Base-by-base conservation (phyloP, 2,113 vertebrate species). In the Setophaga coronata region DNA sequence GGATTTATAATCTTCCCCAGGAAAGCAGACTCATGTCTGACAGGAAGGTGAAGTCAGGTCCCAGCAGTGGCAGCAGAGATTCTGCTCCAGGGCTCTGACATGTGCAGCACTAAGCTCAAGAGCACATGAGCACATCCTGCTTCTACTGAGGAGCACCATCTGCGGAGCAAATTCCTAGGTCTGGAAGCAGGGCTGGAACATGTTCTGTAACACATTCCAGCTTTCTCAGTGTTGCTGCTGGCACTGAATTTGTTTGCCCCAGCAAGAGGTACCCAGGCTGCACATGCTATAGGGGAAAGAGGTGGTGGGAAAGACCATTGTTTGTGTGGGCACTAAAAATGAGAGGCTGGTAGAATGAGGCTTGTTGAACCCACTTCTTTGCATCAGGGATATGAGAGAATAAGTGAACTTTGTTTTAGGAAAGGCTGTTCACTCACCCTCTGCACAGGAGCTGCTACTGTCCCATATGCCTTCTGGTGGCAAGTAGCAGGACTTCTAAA, bases 61-160 rank as follows among this genome's bases (percentile, higher is more conserved):
- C 5, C 50, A 66, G 33, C 31, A 0, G 0, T 26, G 6, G 33
- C 4, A 2, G 36, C 14, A 65, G 58, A 56, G 40, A 3, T 23
- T 15, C 28, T 40, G 26, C n/a, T 62, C 25, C 38, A 29, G 60
- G 50, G 38, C 36, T 72, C 67, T 43, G 51, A 20, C 10, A 18
- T 4, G 24, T 50, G 48, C 48, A 50, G 48, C 25, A 26, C 48
- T 50, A 24, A 73, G 14, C 16, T 69, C 0, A 3, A 61, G 77
- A 29, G 8, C 6, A 4, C 7, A 7, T 0, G 0, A 26, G 12
- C 3, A 5, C 10, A 34, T 26, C 6, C 34, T 64, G 10, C 36
- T 61, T 61, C 51, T 93, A 47, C 1, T 58, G 25, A 31, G 54
- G 18, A 54, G 29, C 31, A 12, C 21, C 26, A 3, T 20, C 56